Evolutionary conservation across 2,797 vertebrate genomes (phyloP).

Genomic region (Chrosomus eos): DNA sequence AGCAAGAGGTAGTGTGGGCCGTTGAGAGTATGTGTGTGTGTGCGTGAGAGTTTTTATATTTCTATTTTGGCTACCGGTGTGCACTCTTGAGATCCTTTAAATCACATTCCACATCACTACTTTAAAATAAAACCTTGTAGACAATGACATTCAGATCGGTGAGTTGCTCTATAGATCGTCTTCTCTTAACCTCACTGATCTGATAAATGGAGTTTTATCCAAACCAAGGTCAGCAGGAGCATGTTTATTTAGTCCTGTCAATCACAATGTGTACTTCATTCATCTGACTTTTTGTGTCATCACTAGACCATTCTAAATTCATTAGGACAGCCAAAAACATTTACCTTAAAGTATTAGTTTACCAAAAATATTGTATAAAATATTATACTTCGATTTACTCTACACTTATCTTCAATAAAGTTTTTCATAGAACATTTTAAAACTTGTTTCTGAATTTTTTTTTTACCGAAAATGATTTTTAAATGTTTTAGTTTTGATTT

Average conservation of each 20-base stretch:
- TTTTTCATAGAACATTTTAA: neutral
- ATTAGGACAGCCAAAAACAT: neutral
- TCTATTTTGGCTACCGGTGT: conserved; percentile 14
- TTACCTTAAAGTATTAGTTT: neutral
- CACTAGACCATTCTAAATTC: neutral
- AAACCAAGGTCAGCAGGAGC: neutral
- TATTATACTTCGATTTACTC: no score
- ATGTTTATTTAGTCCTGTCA: conserved; percentile 6
- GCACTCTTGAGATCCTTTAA: conserved; percentile 24
- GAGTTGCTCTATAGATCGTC: neutral
- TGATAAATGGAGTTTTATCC: neutral
- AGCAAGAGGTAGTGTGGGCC: conserved; percentile 13
- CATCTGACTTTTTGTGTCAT: neutral
- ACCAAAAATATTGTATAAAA: no score
- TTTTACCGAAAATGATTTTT: neutral
- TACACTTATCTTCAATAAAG: neutral
- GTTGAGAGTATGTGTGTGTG: conserved; percentile 16
- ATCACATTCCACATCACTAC: conserved; percentile 21
- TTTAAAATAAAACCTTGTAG: conserved; percentile 10
- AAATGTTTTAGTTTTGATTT: neutral
- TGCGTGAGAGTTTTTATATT: conserved; percentile 31
- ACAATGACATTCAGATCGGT: neutral
- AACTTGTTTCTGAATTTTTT: neutral
- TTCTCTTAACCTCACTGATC: neutral
- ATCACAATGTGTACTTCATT: neutral